Evolutionary conservation across 2,888 invertebrate genomes (phyloP), one percentile per base, ranked within the genome.

Genomic region (Bruchidius siliquastri): DNA sequence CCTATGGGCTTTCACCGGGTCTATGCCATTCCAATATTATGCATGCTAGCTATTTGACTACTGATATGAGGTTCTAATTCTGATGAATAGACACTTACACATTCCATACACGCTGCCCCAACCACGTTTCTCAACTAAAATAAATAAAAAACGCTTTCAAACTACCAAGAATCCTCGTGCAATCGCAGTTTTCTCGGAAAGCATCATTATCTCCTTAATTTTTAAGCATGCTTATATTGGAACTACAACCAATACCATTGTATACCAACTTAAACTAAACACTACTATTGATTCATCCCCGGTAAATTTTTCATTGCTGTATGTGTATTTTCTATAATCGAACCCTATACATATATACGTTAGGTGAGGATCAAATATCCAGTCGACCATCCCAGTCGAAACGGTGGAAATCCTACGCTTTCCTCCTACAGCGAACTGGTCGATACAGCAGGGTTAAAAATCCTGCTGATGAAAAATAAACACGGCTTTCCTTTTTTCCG

Each of bases 401-500:
- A 74, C 22, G 72, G 49, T 77, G 71, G 68, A 71, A 21, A 68
- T 21, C 72, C 72, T 75, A 22, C 66, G 21, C 68, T 72, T 30
- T 20, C 10, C 18, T 20, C 21, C 74, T 76, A 70, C 72, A 78
- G 76, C 78, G 68, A 22, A 67, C 74, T 82, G 85, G 81, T 75
- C 82, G 69, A 80, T 81, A 81, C 74, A 68, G 74, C 81, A 78
- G 85, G 85, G 85, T 85, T 85, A 84, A 85, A 85, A 85, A 85
- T 84, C 84, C 82, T 82, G 79, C 83, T 85, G 86, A 86, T 86
- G 86, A 85, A 85, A 85, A 85, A 85, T 85, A 85, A 86, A 86
- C 85, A 85, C 82, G 83, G 83, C 83, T 84, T 84, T 81, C 82
- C 68, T 73, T 76, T 77, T 82, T 83, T 79, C 78, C 78, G 22